phyloP scores from a whole-genome alignment of 64 coral and sea anemone genomes.

The Orbicella faveolata region DNA sequence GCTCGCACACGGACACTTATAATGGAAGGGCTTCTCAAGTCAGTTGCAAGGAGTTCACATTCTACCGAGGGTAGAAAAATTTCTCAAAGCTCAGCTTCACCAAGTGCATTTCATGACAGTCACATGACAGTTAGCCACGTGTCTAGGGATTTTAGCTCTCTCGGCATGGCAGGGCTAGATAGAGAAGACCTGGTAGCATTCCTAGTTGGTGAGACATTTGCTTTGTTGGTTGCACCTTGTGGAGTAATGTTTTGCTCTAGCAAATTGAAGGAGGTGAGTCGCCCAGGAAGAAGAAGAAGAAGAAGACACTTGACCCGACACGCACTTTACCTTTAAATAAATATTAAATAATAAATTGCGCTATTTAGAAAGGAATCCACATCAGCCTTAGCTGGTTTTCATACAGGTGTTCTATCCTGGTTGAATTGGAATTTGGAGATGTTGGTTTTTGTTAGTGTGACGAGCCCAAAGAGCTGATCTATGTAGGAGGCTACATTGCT shows the following conservation, averaged over 20 bases:
- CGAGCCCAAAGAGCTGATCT: too few species aligned
- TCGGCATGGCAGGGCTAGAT: neutral
- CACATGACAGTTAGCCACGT: conserved; percentile 17
- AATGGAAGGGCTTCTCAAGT: conserved; percentile 11
- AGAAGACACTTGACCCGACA: too few species aligned
- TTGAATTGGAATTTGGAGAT: neutral
- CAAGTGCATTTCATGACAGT: neutral
- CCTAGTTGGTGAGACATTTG: conserved; percentile 10
- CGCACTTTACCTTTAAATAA: too few species aligned
- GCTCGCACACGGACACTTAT: conserved; percentile 8
- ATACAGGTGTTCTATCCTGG: neutral
- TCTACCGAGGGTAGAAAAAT: neutral
- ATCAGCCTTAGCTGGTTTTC: too few species aligned
- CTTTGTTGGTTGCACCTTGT: neutral
- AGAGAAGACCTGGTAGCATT: conserved; percentile 7
- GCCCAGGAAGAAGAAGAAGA: too few species aligned
- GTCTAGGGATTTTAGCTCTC: conserved; percentile 20
- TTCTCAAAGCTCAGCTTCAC: neutral
- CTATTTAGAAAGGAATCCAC: too few species aligned
- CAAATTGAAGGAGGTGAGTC: too few species aligned
- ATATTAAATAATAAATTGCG: too few species aligned
- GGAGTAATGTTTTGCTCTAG: too few species aligned
- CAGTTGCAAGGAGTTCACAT: neutral
- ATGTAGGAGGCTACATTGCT: too few species aligned
- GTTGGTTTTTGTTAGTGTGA: neutral